A percentile compares a stretch with the other conserved stretches of the same genome.
Conservation (phyloP, 2,797 vertebrate species). For the Knipowitschia caucasica region DNA sequence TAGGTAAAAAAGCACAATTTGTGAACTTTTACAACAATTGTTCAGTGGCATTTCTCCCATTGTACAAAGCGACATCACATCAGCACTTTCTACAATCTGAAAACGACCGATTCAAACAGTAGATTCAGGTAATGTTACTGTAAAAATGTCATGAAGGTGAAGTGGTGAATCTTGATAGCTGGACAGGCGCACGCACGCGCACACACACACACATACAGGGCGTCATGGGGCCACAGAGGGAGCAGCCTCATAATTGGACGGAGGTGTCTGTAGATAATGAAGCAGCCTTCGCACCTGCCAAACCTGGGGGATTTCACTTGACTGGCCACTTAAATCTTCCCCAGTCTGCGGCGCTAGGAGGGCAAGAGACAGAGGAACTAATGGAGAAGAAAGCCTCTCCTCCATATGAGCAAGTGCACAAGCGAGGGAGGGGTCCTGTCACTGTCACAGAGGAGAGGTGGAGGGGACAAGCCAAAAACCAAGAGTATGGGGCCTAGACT, state of each 20-base stretch:
- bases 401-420: neutral
- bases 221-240: slow-evolving; percentile 71
- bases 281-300: slow-evolving; percentile 80
- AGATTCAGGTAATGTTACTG: slow-evolving; percentile 8
- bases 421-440: slow-evolving; percentile 67
- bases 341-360: slow-evolving; percentile 74
- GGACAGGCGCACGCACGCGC: slow-evolving; percentile 50
- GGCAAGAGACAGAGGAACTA: slow-evolving; percentile 77
- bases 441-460: slow-evolving; percentile 55
- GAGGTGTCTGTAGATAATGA: slow-evolving; percentile 84
- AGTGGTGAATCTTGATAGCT: slow-evolving; percentile 51
- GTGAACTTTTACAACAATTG: neutral
- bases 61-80: neutral
- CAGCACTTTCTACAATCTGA: neutral
- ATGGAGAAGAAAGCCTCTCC: slow-evolving; percentile 63
- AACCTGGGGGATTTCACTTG: slow-evolving; percentile 77
- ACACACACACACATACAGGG: slow-evolving; percentile 28
- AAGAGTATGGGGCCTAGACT: neutral
- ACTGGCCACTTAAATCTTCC: slow-evolving; percentile 80
- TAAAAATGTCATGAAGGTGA: slow-evolving; percentile 44
- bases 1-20: neutral
- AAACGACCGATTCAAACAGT: slow-evolving; percentile 36
- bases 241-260: slow-evolving; percentile 78
- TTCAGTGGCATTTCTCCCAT: neutral
- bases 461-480: neutral